These are phyloP conservation scores for Nematolebias whitei DNA, from an alignment of 2,113 vertebrate genomes.

Conservation along the genomic window DNA sequence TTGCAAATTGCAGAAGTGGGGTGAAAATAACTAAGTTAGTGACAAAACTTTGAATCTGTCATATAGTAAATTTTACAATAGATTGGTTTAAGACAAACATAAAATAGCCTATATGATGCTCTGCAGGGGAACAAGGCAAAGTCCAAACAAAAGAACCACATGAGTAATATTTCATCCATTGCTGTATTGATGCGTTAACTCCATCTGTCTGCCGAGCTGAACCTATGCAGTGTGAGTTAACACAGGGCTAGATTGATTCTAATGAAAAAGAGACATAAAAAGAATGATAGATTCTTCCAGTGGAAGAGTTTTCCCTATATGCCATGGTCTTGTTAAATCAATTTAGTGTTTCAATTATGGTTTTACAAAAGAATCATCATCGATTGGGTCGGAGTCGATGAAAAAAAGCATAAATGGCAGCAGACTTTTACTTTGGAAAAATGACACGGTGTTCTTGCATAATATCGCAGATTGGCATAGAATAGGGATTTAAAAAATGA, in stretches of 20 bases:
- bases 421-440: background rate
- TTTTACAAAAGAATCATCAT: constrained; percentile 24
- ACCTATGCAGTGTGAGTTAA: constrained; percentile 2
- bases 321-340: constrained; percentile 27
- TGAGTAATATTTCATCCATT: background rate
- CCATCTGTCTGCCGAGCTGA: constrained; percentile 19
- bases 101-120: background rate
- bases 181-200: constrained; percentile 27
- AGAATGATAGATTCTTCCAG: constrained; percentile 36
- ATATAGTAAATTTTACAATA: background rate
- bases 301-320: constrained; percentile 14
- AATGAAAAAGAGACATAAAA: constrained; percentile 23
- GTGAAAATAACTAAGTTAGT: background rate
- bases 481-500: no score
- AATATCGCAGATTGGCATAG: background rate
- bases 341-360: constrained; percentile 39
- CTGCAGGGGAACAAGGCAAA: background rate
- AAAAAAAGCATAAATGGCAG: constrained; percentile 19
- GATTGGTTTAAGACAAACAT: background rate
- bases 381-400: constrained; percentile 14
- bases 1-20: background rate
- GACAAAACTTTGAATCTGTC: background rate
- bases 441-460: background rate
- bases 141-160: constrained; percentile 13
- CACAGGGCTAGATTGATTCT: constrained; percentile 32